phyloP scores from a whole-genome alignment of 2,113 vertebrate species.

The Cromileptes altivelis region DNA sequence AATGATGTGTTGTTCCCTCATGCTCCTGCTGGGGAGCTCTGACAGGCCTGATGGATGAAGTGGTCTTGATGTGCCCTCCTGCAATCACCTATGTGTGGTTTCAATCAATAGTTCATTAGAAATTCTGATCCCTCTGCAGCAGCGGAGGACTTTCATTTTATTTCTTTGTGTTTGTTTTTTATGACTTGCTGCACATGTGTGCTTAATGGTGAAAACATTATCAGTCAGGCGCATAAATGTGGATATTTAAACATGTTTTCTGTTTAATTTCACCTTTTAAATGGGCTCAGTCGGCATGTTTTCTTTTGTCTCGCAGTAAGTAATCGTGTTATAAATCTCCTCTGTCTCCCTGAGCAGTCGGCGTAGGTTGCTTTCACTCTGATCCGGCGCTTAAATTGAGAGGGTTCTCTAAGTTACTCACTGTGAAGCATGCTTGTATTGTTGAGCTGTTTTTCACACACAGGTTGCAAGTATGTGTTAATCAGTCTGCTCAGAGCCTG shows the following conservation, averaged over 20 bases:
- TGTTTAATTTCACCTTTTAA: slow-evolving; percentile 16
- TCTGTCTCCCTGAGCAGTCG: not conserved
- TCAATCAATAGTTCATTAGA: slow-evolving; percentile 91
- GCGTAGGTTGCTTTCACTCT: not conserved
- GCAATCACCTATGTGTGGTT: slow-evolving; percentile 81
- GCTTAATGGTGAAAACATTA: slow-evolving; percentile 30
- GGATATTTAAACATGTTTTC: slow-evolving; percentile 6
- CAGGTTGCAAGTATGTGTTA: slow-evolving; percentile 36
- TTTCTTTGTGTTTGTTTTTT: slow-evolving; percentile 21
- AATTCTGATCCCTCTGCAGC: slow-evolving; percentile 88
- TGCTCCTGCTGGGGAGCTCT: slow-evolving; percentile 55
- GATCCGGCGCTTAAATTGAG: slow-evolving; percentile 11
- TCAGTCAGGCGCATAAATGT: not conserved
- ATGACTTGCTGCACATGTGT: not conserved
- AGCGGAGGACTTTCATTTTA: slow-evolving; percentile 76
- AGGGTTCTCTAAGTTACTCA: slow-evolving; percentile 10
- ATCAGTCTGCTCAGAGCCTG: slow-evolving; percentile 38
- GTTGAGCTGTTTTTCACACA: slow-evolving; percentile 27
- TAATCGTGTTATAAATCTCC: slow-evolving; percentile 17
- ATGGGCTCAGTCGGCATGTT: not conserved
- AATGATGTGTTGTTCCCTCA: slow-evolving; percentile 79
- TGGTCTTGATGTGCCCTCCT: slow-evolving; percentile 77
- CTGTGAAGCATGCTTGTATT: slow-evolving; percentile 24
- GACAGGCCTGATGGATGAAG: slow-evolving; percentile 82
- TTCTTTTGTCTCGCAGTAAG: not conserved